Evolutionary conservation across 1,140 invertebrate genomes (phyloP).

Genomic region (Rhynchophorus ferrugineus): DNA sequence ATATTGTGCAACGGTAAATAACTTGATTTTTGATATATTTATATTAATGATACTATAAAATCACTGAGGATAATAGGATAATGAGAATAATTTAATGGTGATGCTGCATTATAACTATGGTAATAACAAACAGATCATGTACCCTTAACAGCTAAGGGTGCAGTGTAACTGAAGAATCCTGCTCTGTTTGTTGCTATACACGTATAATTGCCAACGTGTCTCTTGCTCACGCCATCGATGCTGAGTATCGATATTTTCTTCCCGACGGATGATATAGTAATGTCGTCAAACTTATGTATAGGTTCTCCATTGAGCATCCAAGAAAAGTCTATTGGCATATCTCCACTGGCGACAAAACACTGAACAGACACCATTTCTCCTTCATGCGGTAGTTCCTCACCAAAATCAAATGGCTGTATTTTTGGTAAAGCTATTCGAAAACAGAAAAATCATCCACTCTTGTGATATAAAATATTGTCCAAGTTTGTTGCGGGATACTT

Average conservation of each 20-base stretch:
- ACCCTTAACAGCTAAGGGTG: conserved; percentile 29
- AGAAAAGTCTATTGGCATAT: conserved; percentile 55
- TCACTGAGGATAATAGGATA: too few relatives aligned
- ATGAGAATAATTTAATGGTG: too few relatives aligned
- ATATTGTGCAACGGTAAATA: not conserved
- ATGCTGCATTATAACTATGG: too few relatives aligned
- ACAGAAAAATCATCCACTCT: too few relatives aligned
- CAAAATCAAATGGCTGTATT: conserved; percentile 61
- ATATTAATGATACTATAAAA: too few relatives aligned
- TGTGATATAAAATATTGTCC: too few relatives aligned
- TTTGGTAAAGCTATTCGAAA: conserved; percentile 51
- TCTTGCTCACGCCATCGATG: conserved; percentile 64
- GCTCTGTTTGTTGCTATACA: conserved; percentile 61
- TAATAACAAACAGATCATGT: too few relatives aligned
- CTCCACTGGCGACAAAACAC: conserved; percentile 63
- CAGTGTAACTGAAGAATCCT: conserved; percentile 43
- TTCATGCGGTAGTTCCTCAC: conserved; percentile 55
- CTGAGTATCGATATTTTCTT: conserved; percentile 44
- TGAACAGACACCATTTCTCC: conserved; percentile 63
- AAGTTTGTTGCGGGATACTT: too few relatives aligned
- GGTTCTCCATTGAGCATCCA: conserved; percentile 56
- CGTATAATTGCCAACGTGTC: conserved; percentile 57
- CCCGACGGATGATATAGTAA: conserved; percentile 26
- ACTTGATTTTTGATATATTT: too few relatives aligned
- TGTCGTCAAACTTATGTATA: conserved; percentile 30